phyloP scores from a whole-genome alignment of 2,888 invertebrate species.

The Andrena praecox region DNA sequence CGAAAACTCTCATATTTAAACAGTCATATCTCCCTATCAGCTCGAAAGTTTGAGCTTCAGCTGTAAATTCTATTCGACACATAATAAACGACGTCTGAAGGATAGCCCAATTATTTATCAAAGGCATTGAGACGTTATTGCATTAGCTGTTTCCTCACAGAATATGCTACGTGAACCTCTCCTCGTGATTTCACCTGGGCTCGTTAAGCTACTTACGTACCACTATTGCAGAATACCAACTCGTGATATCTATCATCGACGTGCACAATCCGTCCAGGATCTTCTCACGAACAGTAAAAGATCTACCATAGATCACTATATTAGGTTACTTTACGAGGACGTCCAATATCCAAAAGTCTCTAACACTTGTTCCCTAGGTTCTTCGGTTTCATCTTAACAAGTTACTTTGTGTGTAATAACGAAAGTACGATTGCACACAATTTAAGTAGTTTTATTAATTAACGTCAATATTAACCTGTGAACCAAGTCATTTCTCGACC shows the following conservation, averaged over 20 bases:
- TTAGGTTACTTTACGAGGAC: not conserved
- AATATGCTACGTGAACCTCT: conserved; percentile 56
- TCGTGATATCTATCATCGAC: conserved; percentile 39
- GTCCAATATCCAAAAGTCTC: not conserved
- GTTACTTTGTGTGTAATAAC: not conserved
- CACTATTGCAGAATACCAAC: conserved; percentile 35
- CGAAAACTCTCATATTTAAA: too few species aligned
- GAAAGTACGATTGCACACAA: too few species aligned
- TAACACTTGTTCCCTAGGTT: not conserved
- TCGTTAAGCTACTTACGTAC: conserved; percentile 64
- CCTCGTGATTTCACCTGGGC: conserved; percentile 68
- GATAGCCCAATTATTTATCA: conserved; percentile 23
- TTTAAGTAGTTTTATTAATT: too few species aligned
- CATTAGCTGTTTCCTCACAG: conserved; percentile 75
- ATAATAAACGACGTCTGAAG: not conserved
- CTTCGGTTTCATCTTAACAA: too few species aligned
- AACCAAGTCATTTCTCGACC: too few species aligned
- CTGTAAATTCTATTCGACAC: not conserved
- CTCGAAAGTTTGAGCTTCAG: not conserved
- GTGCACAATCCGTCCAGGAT: conserved; percentile 41
- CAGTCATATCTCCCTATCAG: not conserved
- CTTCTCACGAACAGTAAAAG: conserved; percentile 19
- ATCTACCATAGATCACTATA: conserved; percentile 2
- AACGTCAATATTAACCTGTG: too few species aligned
- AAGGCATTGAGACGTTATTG: conserved; percentile 76